Conservation (phyloP, 2,888 invertebrate species). For the Rotaria macrura region DNA sequence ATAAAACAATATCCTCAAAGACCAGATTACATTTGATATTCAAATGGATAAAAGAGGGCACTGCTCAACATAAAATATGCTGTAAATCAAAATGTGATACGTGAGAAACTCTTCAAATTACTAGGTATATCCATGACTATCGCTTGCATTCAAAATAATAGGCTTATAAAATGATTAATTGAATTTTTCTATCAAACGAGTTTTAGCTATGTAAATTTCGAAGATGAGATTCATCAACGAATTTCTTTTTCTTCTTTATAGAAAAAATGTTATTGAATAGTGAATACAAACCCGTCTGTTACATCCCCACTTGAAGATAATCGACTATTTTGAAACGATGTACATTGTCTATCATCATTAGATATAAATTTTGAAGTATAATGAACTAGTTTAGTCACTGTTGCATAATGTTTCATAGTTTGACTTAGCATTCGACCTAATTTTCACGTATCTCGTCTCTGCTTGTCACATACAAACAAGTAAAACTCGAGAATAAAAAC, state of each 20-base stretch:
- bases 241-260: too few relatives aligned
- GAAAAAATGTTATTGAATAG: too few relatives aligned
- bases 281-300: neutral
- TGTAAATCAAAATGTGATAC: too few relatives aligned
- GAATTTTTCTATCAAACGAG: too few relatives aligned
- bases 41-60: neutral
- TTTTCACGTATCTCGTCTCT: neutral
- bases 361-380: neutral
- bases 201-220: too few relatives aligned
- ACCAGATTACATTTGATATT: neutral
- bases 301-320: neutral
- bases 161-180: too few relatives aligned
- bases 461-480: neutral
- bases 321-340: neutral
- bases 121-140: too few relatives aligned
- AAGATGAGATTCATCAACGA: too few relatives aligned
- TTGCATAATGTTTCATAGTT: neutral
- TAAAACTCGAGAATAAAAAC: neutral
- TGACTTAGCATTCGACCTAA: neutral
- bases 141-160: too few relatives aligned
- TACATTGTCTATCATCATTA: neutral
- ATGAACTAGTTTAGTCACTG: neutral
- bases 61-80: neutral
- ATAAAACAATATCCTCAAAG: neutral
- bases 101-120: too few relatives aligned